Conservation (phyloP, 2,888 invertebrate genomes). For the Diachrysia chrysitis region DNA sequence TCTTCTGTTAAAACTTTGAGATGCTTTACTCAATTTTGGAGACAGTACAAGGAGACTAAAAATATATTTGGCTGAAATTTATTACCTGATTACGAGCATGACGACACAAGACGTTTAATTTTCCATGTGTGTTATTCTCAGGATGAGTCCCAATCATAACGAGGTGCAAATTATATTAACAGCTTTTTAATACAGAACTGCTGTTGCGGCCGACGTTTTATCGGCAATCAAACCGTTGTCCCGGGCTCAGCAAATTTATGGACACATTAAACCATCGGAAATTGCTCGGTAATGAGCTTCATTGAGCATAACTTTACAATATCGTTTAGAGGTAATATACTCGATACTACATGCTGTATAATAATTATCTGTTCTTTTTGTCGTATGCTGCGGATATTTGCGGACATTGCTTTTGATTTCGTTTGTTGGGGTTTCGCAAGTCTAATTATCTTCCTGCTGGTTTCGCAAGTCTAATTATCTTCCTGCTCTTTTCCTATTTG, state of each 20-base stretch:
- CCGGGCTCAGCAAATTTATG: constrained; percentile 71
- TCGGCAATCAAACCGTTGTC: constrained; percentile 77
- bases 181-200: constrained; percentile 74
- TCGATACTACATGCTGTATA: constrained; percentile 26
- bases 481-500: constrained; percentile 13
- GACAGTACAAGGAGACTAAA: not conserved
- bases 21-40: not conserved
- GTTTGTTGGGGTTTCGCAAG: not conserved
- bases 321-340: constrained; percentile 56
- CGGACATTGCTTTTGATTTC: not conserved
- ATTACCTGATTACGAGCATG: not conserved
- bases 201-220: constrained; percentile 74
- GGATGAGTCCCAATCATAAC: constrained; percentile 63
- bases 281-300: constrained; percentile 68
- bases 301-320: constrained; percentile 60
- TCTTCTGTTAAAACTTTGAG: not conserved
- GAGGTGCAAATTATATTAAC: constrained; percentile 80
- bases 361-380: constrained; percentile 27
- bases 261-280: constrained; percentile 71
- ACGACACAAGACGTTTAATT: constrained; percentile 36
- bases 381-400: not conserved
- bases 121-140: constrained; percentile 57
- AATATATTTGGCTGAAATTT: constrained; percentile 1
- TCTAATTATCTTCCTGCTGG: constrained; percentile 12
- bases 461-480: not conserved